Conservation (phyloP, 2,797 vertebrate species). For the Tachyglossus aculeatus region DNA sequence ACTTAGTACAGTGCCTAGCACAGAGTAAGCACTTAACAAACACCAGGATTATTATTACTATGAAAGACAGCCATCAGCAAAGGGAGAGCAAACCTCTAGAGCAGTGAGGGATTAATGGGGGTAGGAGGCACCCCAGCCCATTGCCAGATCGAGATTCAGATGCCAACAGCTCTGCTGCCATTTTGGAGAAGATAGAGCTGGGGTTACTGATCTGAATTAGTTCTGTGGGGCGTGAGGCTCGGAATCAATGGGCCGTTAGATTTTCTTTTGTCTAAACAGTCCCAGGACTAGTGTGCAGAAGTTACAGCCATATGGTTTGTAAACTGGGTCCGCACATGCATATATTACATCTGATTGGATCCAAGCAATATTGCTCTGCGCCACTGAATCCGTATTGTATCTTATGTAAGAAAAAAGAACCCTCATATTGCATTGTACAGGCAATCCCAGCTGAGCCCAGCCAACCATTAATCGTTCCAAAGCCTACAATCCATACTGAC, state of each 20-base stretch:
- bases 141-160: too few species aligned
- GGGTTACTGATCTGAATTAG: background rate
- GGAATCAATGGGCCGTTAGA: background rate
- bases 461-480: background rate
- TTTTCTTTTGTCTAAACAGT: slow-evolving; percentile 1
- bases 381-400: background rate
- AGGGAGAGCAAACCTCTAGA: too few species aligned
- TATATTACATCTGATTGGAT: slow-evolving; percentile 10
- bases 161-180: too few species aligned
- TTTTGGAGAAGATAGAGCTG: background rate
- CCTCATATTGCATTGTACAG: background rate
- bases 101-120: too few species aligned
- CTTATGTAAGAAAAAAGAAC: background rate
- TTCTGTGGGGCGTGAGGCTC: background rate
- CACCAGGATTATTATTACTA: too few species aligned
- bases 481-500: background rate
- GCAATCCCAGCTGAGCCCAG: background rate
- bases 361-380: background rate
- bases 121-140: too few species aligned
- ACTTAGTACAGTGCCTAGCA: too few species aligned
- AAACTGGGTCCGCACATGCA: background rate
- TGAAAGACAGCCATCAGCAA: too few species aligned
- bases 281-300: background rate
- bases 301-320: background rate
- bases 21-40: too few species aligned